These are phyloP conservation scores for Sitophilus oryzae DNA, from an alignment of 1,140 invertebrate species.

Conservation along the genomic window DNA sequence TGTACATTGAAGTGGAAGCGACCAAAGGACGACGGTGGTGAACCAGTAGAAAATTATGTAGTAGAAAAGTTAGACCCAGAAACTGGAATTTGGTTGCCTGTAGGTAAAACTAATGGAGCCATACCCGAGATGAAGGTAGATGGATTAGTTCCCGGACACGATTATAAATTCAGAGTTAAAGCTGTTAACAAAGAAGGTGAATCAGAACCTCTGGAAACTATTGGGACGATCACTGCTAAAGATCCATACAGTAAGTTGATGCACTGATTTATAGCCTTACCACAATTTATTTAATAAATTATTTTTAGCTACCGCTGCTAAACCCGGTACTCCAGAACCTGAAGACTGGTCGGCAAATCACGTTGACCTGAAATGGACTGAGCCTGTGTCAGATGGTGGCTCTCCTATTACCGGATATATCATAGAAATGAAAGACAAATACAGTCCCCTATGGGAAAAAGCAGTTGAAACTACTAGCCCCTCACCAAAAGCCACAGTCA, in stretches of 20 bases:
- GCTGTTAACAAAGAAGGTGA: conserved; percentile 96
- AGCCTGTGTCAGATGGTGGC: conserved; percentile 79
- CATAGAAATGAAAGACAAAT: conserved; percentile 96
- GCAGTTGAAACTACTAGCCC: conserved; percentile 72
- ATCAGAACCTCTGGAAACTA: conserved; percentile 92
- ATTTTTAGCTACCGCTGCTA: conserved; percentile 60
- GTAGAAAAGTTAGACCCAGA: conserved; percentile 94
- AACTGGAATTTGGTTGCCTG: conserved; percentile 83
- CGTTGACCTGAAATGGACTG: conserved; percentile 80
- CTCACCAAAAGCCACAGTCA: conserved; percentile 66
- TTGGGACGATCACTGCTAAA: conserved; percentile 87
- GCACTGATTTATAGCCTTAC: conserved; percentile 15
- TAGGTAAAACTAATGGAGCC: conserved; percentile 69
- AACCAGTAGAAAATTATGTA: conserved; percentile 89
- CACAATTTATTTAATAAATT: conserved; percentile 1
- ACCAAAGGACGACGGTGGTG: conserved; percentile 96
- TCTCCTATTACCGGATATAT: conserved; percentile 91
- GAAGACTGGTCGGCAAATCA: conserved; percentile 89
- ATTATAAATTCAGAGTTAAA: conserved; percentile 97
- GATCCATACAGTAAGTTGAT: conserved; percentile 90
- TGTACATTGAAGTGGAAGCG: conserved; percentile 96
- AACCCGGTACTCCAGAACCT: conserved; percentile 81
- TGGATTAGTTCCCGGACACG: conserved; percentile 84
- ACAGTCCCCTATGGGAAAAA: conserved; percentile 88
- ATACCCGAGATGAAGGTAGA: conserved; percentile 83